Conservation (phyloP, 2,888 invertebrate genomes). For the Nomada lathburiana region DNA sequence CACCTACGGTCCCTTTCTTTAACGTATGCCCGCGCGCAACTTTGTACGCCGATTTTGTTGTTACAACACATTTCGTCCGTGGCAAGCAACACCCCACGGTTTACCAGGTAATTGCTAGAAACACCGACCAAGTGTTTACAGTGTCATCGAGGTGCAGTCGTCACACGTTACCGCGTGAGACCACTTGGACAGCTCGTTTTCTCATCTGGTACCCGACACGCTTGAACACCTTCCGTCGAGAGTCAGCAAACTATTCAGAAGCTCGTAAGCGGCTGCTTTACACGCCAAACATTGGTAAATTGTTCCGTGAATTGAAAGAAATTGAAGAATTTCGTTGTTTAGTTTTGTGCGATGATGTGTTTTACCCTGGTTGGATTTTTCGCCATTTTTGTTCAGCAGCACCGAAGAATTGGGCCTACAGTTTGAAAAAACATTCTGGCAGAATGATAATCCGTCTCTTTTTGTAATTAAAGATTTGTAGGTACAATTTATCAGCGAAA, state of each 20-base stretch:
- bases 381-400: too few relatives aligned
- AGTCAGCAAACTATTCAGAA: slow-evolving; percentile 28
- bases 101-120: slow-evolving; percentile 80
- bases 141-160: slow-evolving; percentile 76
- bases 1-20: slow-evolving; percentile 31
- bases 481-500: too few relatives aligned
- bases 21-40: slow-evolving; percentile 1
- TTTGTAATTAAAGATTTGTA: too few relatives aligned
- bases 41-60: slow-evolving; percentile 62
- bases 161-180: slow-evolving; percentile 63
- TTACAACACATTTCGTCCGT: slow-evolving; percentile 75
- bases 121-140: slow-evolving; percentile 79
- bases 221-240: slow-evolving; percentile 20
- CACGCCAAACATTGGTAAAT: neutral
- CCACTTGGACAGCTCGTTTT: slow-evolving; percentile 60
- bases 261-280: neutral
- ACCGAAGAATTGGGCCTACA: too few relatives aligned
- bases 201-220: slow-evolving; percentile 42
- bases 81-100: slow-evolving; percentile 73
- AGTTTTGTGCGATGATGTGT: too few relatives aligned
- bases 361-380: too few relatives aligned
- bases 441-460: too few relatives aligned
- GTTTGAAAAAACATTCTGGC: too few relatives aligned
- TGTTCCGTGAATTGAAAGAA: too few relatives aligned
- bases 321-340: too few relatives aligned